Evolutionary conservation across 2,888 invertebrate genomes (phyloP).

Genomic region (Phania funesta): DNA sequence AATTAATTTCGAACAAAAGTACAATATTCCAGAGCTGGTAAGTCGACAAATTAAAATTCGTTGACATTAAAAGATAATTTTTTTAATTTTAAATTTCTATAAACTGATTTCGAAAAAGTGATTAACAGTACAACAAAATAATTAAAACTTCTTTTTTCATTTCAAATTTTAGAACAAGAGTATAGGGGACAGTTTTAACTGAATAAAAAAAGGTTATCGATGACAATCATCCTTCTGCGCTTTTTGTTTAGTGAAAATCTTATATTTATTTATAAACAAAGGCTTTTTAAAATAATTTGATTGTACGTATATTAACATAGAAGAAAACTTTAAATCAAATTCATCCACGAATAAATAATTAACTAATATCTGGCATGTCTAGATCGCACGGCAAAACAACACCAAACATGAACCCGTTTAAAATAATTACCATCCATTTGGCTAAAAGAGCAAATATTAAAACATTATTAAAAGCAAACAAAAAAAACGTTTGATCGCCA

Average conservation of each 20-base stretch:
- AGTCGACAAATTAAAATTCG: no score
- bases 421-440: slow-evolving; percentile 37
- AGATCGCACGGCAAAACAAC: neutral
- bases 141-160: neutral
- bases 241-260: no score
- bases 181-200: neutral
- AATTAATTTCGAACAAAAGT: no score
- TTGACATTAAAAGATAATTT: no score
- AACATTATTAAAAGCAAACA: slow-evolving; percentile 10
- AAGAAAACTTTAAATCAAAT: neutral
- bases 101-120: no score
- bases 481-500: slow-evolving; percentile 14
- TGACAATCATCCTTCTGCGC: neutral
- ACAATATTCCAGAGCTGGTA: no score
- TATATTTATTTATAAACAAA: no score
- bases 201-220: no score
- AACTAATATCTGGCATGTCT: slow-evolving; percentile 3
- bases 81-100: no score
- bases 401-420: slow-evolving; percentile 1
- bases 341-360: neutral
- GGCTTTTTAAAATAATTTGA: no score
- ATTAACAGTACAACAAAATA: neutral
- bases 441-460: slow-evolving; percentile 46
- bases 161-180: neutral
- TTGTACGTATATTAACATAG: neutral